phyloP scores from a whole-genome alignment of 2,113 vertebrate species.

The Lates calcarifer region DNA sequence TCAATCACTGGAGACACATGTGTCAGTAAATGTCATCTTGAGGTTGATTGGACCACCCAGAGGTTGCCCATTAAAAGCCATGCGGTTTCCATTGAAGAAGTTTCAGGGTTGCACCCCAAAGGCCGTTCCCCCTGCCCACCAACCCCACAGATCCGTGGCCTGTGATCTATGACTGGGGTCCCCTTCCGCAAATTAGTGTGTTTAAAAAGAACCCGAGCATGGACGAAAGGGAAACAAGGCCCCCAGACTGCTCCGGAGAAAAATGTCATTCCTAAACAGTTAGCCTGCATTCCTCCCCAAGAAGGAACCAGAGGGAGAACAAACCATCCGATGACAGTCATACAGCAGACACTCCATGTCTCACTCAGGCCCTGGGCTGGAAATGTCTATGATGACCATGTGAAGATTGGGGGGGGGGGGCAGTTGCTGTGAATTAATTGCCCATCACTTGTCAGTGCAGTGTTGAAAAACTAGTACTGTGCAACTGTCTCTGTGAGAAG shows the following conservation, averaged over 20 bases:
- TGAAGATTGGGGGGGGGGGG: constrained; percentile 35
- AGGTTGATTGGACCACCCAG: constrained; percentile 80
- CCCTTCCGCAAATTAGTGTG: constrained; percentile 70
- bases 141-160: constrained; percentile 57
- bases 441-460: constrained; percentile 74
- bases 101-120: constrained; percentile 68
- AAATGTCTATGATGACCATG: constrained; percentile 50
- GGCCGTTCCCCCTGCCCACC: constrained; percentile 50
- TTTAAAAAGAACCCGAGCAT: constrained; percentile 67
- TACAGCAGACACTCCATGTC: constrained; percentile 33
- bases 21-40: constrained; percentile 76
- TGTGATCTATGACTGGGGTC: constrained; percentile 74
- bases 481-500: constrained; percentile 43
- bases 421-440: constrained; percentile 70
- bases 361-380: constrained; percentile 44
- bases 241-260: constrained; percentile 36
- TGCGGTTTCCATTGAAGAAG: constrained; percentile 78
- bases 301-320: constrained; percentile 33
- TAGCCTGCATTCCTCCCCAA: constrained; percentile 47
- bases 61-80: constrained; percentile 70
- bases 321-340: constrained; percentile 49
- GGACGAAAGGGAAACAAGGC: constrained; percentile 57
- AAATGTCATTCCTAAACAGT: constrained; percentile 60
- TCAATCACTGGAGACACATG: constrained; percentile 65
- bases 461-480: constrained; percentile 42